Conservation (phyloP, 1,140 invertebrate species). For the Tetramorium simillimum region DNA sequence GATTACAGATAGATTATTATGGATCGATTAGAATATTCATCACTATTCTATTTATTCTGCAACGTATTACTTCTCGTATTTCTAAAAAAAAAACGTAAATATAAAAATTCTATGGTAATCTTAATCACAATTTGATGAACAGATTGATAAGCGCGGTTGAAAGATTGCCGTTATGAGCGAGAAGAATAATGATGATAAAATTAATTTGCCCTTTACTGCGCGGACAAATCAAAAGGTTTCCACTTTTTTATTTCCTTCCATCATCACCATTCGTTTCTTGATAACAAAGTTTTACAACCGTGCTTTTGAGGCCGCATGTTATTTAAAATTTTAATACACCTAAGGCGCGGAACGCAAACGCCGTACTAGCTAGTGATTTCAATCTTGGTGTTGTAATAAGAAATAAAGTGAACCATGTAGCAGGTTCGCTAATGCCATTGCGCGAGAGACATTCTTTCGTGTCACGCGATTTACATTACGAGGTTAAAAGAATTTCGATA, state of each 20-base stretch:
- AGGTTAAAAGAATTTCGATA: constrained; percentile 61
- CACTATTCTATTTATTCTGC: not conserved
- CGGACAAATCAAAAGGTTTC: not conserved
- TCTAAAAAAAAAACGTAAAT: not conserved
- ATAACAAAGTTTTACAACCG: constrained; percentile 39
- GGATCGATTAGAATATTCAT: not conserved
- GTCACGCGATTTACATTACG: constrained; percentile 69
- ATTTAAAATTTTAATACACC: constrained; percentile 70
- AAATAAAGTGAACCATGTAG: constrained; percentile 64
- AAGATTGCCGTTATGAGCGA: not conserved
- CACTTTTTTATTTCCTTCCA: not conserved
- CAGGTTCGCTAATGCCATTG: constrained; percentile 53
- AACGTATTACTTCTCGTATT: not conserved
- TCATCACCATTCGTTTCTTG: constrained; percentile 12
- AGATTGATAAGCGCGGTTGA: not conserved
- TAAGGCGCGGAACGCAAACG: constrained; percentile 12
- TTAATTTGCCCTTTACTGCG: constrained; percentile 3
- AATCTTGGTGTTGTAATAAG: constrained; percentile 71
- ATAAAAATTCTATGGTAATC: not conserved
- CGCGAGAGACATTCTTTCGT: constrained; percentile 62
- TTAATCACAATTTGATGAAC: not conserved
- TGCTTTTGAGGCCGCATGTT: constrained; percentile 33
- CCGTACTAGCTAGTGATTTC: constrained; percentile 49
- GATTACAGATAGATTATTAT: constrained; percentile 1
- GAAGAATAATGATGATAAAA: not conserved